A percentile compares a stretch with the other conserved stretches of the same genome.
These are phyloP conservation scores for Cebus imitator DNA, from an alignment of 2,113 vertebrate species.

Conservation along the genomic window DNA sequence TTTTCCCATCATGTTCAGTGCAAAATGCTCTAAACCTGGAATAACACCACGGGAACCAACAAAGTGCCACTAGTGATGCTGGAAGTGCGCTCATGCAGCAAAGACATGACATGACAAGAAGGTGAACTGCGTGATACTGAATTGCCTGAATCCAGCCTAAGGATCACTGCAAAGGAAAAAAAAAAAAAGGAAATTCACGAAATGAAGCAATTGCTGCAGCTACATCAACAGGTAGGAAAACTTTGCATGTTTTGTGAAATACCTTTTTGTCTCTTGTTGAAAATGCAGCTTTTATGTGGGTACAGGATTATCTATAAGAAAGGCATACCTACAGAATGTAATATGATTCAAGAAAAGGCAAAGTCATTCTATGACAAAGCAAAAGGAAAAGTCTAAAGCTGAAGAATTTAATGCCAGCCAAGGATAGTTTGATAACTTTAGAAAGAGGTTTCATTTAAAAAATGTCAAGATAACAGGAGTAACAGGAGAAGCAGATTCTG, in stretches of 20 bases:
- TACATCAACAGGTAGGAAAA: background rate
- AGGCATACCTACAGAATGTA: background rate
- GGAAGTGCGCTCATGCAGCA: background rate
- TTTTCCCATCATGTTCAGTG: background rate
- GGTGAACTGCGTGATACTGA: background rate
- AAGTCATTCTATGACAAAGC: background rate
- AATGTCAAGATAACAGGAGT: background rate
- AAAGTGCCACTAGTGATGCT: background rate
- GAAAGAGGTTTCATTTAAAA: background rate
- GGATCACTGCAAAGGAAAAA: background rate
- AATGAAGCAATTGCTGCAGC: background rate
- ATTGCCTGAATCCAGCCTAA: background rate
- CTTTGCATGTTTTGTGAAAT: background rate
- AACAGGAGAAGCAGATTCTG: background rate
- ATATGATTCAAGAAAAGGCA: background rate
- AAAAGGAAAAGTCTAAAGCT: background rate
- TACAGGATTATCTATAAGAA: background rate
- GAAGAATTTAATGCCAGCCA: background rate
- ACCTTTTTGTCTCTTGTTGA: background rate
- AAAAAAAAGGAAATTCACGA: background rate
- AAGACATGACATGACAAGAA: background rate
- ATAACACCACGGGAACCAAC: background rate
- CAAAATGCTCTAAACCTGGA: background rate
- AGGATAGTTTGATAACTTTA: background rate
- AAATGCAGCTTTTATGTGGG: background rate